phyloP scores from a whole-genome alignment of 2,888 invertebrate genomes.

The Digitonthophagus gazella region DNA sequence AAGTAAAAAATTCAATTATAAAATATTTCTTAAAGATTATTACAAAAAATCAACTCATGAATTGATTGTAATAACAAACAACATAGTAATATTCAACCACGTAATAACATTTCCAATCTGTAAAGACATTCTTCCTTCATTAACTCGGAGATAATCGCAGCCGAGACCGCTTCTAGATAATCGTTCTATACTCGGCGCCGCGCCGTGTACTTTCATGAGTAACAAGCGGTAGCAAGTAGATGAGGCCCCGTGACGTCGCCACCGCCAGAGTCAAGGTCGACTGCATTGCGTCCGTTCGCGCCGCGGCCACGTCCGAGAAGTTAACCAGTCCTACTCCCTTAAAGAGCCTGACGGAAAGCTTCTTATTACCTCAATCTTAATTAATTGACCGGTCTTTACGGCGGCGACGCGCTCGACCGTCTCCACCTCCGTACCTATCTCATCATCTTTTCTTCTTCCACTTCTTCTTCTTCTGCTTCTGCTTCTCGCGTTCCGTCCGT shows the following conservation, averaged over 20 bases:
- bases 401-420: background rate
- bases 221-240: background rate
- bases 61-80: too few relatives aligned
- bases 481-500: too few relatives aligned
- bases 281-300: background rate
- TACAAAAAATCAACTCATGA: too few relatives aligned
- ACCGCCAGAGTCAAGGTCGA: background rate
- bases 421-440: background rate
- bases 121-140: too few relatives aligned
- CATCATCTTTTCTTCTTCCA: background rate
- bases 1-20: too few relatives aligned
- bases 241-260: background rate
- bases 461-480: background rate
- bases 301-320: background rate
- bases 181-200: background rate
- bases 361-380: background rate
- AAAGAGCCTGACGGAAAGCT: background rate
- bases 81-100: too few relatives aligned
- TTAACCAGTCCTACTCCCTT: background rate
- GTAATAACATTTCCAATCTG: too few relatives aligned
- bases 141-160: too few relatives aligned
- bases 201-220: background rate
- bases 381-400: background rate
- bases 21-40: too few relatives aligned
- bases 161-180: background rate